Evolutionary conservation across 2,888 invertebrate species (phyloP).

Genomic region (Drosophila longiperda): DNA sequence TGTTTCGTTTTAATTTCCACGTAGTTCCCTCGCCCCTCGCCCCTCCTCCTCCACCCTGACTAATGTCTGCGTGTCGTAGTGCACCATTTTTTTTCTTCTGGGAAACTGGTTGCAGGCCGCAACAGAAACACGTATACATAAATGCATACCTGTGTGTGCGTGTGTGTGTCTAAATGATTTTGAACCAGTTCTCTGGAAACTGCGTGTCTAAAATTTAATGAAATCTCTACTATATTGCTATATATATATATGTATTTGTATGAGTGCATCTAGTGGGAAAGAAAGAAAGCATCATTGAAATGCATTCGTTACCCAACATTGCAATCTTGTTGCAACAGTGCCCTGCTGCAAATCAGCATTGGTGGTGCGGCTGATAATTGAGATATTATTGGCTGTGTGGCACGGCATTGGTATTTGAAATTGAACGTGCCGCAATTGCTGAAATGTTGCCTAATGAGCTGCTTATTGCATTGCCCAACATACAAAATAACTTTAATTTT

Average conservation of each 20-base stretch:
- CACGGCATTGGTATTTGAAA: constrained; percentile 62
- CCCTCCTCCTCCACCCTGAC: neutral
- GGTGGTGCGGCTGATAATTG: constrained; percentile 62
- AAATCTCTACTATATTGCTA: constrained; percentile 61
- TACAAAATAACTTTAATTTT: constrained; percentile 18
- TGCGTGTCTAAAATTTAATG: constrained; percentile 80
- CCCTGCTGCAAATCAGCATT: constrained; percentile 43
- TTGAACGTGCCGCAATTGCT: constrained; percentile 71
- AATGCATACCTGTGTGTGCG: neutral
- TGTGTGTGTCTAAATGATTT: constrained; percentile 68
- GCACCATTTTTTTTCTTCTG: constrained; percentile 60
- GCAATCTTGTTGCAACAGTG: constrained; percentile 1
- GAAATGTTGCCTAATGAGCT: constrained; percentile 65
- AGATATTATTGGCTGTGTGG: constrained; percentile 70
- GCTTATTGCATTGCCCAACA: constrained; percentile 31
- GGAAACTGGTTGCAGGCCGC: constrained; percentile 60
- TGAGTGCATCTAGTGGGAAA: constrained; percentile 11
- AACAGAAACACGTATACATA: neutral
- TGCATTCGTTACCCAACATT: constrained; percentile 38
- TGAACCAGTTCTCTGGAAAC: constrained; percentile 77
- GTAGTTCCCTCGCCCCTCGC: constrained; percentile 32
- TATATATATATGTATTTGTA: neutral
- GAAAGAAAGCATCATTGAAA: constrained; percentile 58
- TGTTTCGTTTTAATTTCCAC: constrained; percentile 78
- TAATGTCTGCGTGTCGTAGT: constrained; percentile 60